A percentile compares a stretch with the other conserved stretches of the same genome.
Conservation (phyloP, 2,113 vertebrate species). For the Hippocampus zosterae region DNA sequence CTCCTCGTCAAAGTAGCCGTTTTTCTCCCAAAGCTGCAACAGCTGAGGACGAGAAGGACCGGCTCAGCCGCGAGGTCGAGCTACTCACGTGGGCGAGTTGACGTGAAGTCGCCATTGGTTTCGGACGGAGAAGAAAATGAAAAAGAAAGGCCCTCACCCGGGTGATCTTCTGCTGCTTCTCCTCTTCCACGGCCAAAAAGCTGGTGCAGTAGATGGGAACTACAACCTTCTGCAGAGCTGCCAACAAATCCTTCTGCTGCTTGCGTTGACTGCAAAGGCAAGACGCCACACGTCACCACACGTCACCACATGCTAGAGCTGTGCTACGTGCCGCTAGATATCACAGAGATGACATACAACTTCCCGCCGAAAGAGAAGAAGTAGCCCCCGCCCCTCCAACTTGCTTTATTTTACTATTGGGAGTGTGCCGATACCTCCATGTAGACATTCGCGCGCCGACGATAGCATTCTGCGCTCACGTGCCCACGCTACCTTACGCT, state of each 20-base stretch:
- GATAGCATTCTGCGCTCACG: too few species aligned
- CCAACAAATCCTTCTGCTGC: conserved; percentile 91
- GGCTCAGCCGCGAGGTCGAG: not conserved
- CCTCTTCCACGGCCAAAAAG: conserved; percentile 94
- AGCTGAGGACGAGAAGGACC: conserved; percentile 65
- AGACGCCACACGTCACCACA: conserved; percentile 1
- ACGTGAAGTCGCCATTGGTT: not conserved
- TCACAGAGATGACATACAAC: not conserved
- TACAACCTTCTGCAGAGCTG: conserved; percentile 95
- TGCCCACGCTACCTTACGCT: too few species aligned
- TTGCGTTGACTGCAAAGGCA: conserved; percentile 83
- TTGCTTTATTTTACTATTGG: too few species aligned
- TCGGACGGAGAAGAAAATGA: not conserved
- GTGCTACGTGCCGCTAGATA: not conserved
- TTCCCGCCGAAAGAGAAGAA: too few species aligned
- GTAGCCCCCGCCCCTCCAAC: too few species aligned
- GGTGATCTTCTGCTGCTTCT: conserved; percentile 97
- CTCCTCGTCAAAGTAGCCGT: conserved; percentile 93
- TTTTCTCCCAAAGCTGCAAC: conserved; percentile 97
- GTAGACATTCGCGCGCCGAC: not conserved
- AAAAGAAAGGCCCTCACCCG: conserved; percentile 66
- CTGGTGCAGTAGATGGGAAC: conserved; percentile 98
- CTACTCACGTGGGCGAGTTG: not conserved
- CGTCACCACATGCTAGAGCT: too few species aligned
- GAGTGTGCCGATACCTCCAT: too few species aligned